Evolutionary conservation across 2,113 vertebrate genomes (phyloP).

Genomic region (Lepus timidus): DNA sequence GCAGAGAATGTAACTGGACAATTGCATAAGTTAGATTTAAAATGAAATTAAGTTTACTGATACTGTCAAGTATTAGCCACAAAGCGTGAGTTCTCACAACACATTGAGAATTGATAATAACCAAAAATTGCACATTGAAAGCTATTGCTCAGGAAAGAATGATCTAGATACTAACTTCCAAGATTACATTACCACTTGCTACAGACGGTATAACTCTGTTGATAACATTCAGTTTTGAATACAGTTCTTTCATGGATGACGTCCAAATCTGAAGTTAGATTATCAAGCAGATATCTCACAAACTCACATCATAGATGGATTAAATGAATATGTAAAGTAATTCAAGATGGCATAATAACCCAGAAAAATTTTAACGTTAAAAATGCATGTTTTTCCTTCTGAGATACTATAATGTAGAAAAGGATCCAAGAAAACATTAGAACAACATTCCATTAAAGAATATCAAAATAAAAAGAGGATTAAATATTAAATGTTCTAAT

Average conservation of each 20-base stretch:
- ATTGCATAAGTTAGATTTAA: not conserved
- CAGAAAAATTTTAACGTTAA: not conserved
- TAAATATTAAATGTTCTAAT: not conserved
- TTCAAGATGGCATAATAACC: not conserved
- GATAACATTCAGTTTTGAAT: not conserved
- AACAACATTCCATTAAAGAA: not conserved
- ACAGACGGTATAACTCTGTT: not conserved
- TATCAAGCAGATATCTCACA: not conserved
- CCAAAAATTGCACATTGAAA: not conserved
- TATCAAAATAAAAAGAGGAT: not conserved
- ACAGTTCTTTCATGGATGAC: not conserved
- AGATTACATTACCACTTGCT: slow-evolving; percentile 13
- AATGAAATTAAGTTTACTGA: not conserved
- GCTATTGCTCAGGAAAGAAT: not conserved
- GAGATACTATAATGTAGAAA: not conserved
- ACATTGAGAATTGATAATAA: not conserved
- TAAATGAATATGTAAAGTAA: not conserved
- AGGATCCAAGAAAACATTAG: not conserved
- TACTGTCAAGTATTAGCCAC: not conserved
- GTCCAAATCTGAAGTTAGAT: not conserved
- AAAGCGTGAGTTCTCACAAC: not conserved
- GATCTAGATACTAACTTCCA: not conserved
- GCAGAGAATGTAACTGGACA: not conserved
- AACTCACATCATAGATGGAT: not conserved
- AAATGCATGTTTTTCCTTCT: not conserved